Evolutionary conservation across 2,797 vertebrate genomes (phyloP).

Genomic region (Benthosema pterotum): DNA sequence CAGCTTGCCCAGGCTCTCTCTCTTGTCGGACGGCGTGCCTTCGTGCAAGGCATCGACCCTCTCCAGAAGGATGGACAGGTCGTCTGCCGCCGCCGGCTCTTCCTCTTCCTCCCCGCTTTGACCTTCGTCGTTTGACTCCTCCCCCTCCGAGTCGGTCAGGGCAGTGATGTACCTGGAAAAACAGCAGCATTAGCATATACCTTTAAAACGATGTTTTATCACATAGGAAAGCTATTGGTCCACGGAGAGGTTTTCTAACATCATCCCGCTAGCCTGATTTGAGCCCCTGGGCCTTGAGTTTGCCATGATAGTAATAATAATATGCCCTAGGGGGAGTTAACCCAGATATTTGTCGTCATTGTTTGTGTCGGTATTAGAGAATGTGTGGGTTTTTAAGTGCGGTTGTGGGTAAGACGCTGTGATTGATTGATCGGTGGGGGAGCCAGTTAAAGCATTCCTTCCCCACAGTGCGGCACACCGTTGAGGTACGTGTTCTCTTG

Average conservation of each 20-base stretch:
- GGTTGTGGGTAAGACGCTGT: background rate
- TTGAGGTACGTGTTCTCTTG: background rate
- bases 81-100: slow-evolving; percentile 55
- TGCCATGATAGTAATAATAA: too few relatives aligned
- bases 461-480: background rate
- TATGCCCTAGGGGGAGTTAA: too few relatives aligned
- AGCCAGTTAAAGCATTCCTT: slow-evolving; percentile 8
- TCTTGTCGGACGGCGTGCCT: slow-evolving; percentile 82
- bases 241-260: too few relatives aligned
- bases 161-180: slow-evolving; percentile 93
- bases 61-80: slow-evolving; percentile 78
- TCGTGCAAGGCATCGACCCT: slow-evolving; percentile 82
- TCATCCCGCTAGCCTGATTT: too few relatives aligned
- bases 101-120: slow-evolving; percentile 58
- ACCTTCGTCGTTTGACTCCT: slow-evolving; percentile 58
- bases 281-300: too few relatives aligned
- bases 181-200: too few relatives aligned
- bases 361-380: background rate
- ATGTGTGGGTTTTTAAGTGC: background rate
- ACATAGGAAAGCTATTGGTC: too few relatives aligned
- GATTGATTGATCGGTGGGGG: background rate
- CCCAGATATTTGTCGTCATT: too few relatives aligned
- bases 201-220: too few relatives aligned
- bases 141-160: slow-evolving; percentile 86
- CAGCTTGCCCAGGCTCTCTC: slow-evolving; percentile 81